Conservation (phyloP, 2,113 vertebrate species). For the Dendrocopos noguchii region DNA sequence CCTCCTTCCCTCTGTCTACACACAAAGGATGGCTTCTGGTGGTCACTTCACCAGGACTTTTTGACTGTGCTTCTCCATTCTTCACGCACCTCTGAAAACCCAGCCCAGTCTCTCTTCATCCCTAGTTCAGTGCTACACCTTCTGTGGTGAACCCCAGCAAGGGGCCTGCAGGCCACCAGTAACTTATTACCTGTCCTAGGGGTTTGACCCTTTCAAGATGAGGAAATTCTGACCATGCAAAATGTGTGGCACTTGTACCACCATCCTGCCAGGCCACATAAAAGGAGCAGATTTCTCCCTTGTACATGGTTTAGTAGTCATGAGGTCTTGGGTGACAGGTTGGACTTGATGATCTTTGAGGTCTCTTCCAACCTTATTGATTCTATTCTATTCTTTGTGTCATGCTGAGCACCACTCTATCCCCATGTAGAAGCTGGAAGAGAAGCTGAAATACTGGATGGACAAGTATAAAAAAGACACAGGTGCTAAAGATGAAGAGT, state of each 20-base stretch:
- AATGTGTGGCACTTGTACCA: neutral
- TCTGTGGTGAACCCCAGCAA: neutral
- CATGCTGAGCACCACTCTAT: neutral
- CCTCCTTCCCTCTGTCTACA: fast-evolving
- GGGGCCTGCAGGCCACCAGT: neutral
- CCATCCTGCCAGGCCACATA: neutral
- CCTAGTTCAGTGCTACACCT: neutral
- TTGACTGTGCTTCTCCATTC: neutral
- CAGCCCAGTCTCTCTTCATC: neutral
- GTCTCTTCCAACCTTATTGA: too few relatives aligned
- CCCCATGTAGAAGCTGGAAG: slow-evolving; percentile 74
- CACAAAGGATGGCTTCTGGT: neutral
- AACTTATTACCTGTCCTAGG: neutral
- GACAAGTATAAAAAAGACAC: slow-evolving; percentile 83
- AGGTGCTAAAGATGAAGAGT: slow-evolving; percentile 78
- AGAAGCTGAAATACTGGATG: slow-evolving; percentile 83
- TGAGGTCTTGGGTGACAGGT: too few relatives aligned
- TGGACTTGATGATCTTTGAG: too few relatives aligned
- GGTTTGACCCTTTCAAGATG: neutral
- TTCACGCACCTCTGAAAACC: neutral
- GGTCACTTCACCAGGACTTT: neutral
- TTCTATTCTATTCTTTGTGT: neutral
- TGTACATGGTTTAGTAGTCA: neutral
- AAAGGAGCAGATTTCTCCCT: neutral
- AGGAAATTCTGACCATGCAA: neutral